These are phyloP conservation scores for Crematogaster levior DNA, from an alignment of 2,888 invertebrate genomes.

Conservation along the genomic window DNA sequence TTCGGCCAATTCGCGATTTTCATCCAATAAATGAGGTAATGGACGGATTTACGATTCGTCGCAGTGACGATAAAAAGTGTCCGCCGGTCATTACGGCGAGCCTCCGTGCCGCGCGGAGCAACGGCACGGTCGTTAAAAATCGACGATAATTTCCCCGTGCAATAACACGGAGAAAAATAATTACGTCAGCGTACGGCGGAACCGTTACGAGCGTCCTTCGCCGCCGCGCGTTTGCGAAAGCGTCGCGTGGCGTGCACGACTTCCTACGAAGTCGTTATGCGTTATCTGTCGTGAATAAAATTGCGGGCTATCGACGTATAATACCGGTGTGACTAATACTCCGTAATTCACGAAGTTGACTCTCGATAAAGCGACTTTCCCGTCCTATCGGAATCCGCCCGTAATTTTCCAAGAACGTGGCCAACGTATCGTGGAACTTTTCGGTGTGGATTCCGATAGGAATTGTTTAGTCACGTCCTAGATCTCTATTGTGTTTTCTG, in stretches of 20 bases:
- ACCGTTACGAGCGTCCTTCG: slow-evolving; percentile 38
- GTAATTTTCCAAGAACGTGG: background rate
- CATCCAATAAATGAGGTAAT: slow-evolving; percentile 16
- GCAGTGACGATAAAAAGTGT: slow-evolving; percentile 24
- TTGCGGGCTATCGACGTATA: background rate
- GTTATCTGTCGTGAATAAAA: slow-evolving; percentile 31
- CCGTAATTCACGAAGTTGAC: background rate
- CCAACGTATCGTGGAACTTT: too few species aligned
- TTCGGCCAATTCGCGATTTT: slow-evolving; percentile 14
- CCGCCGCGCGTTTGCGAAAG: background rate
- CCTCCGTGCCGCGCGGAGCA: slow-evolving; percentile 1
- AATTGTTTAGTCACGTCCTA: too few species aligned
- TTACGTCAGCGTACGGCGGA: slow-evolving; percentile 2
- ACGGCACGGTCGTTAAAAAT: slow-evolving; percentile 36
- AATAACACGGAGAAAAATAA: slow-evolving; percentile 32
- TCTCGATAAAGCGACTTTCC: background rate
- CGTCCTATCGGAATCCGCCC: background rate
- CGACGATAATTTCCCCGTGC: slow-evolving; percentile 41
- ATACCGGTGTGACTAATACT: slow-evolving; percentile 1
- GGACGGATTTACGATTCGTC: slow-evolving; percentile 31
- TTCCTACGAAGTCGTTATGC: background rate
- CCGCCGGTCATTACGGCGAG: slow-evolving; percentile 14
- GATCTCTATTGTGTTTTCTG: too few species aligned
- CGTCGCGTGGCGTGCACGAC: background rate
- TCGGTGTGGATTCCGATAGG: too few species aligned